Evolutionary conservation across 2,113 vertebrate genomes (phyloP), one percentile per base, ranked within the genome.

Genomic region (rat (Rattus norvegicus)): DNA sequence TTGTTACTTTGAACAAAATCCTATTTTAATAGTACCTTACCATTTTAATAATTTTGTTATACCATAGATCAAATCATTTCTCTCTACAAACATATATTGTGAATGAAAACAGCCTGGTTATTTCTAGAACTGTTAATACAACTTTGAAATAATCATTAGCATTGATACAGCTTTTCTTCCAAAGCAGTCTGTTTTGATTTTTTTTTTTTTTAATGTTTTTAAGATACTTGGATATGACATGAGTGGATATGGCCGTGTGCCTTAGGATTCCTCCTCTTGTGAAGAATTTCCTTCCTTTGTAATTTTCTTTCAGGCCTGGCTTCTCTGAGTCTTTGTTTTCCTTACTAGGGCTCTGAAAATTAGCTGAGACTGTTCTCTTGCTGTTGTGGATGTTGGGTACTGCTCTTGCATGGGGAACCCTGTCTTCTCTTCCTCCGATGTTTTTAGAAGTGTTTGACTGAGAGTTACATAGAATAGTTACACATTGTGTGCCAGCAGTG

Each of bases 41-140:
- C 17, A 88, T 72, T 84, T 94, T 69, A 59, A 69, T 63, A 83
- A 86, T 95, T 89, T 92, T 69, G 36, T 88, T 75, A 65, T 83
- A 30, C 22, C 39, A 90, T 14, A 87, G 56, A 52, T 90, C 88
- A 88, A 81, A 85, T 84, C 7, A 88, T 95, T 96, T 92, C 33
- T 93, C 7, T 65, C 43, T 85, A 52, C 14, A 92, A 79, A 59
- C 63, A 28, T 79, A 33, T 54, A 70, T 54, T 79, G 54, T 89
- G 73, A 94, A 81, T 89, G 22, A 33, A 86, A 96, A 88, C 36
- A n/a, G 54, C 65, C 87, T 84, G 52, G 59, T 92, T 69, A 81
- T 91, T 70, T 81, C 56, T 80, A 80, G 8, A 54, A 69, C 49
- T 69, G 16, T 81, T 80, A 33, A 43, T 91, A 56, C 2, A 91